Evolutionary conservation across 2,888 invertebrate genomes (phyloP), one percentile per base, ranked within the genome.

Genomic region (Listrodromus nycthemerus): DNA sequence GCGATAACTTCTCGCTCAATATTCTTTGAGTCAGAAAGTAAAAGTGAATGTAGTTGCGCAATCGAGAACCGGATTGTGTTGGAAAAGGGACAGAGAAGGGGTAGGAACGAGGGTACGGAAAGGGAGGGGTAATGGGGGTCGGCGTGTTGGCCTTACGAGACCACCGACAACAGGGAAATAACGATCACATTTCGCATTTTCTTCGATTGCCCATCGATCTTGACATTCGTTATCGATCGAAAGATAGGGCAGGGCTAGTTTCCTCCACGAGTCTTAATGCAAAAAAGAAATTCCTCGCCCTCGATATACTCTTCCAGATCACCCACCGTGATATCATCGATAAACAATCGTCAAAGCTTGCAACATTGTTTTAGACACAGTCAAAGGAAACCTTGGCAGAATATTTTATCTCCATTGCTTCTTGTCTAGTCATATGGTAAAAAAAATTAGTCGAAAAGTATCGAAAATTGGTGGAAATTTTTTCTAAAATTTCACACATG

Each of bases 1-100:
- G 84, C 80, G 84, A 86, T 86, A 86, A 86, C 37, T 37, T 37
- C 76, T 76, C 61, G 78, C 76, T 86, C 63, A 75, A 84, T 61
- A 61, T 84, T 84, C 79, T 84, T 82, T 79, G 33, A 84, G 65
- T 79, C 70, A 58, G 84, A 80, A 82, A 84, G 84, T 86, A 81
- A 86, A 82, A 86, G 86, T 80, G 82, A 86, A 84, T 79, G 80
- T 82, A 75, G 55, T 86, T 84, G 77, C 80, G 80, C 76, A 86
- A 86, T 84, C 74, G 78, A 80, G 78, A 84, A 84, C 84, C 80
- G 84, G 84, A 82, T 84, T 52, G 58, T 66, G 79, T 55, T 24
- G 63, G 16, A 73, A 55, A 33, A 19, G 24, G 69, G 48, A 50
- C n/a, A n/a, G 50, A 63, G 37, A 10, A 37, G 37, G 37, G 37